Conservation (phyloP, 2,888 invertebrate genomes). For the Pegoplata infirma region DNA sequence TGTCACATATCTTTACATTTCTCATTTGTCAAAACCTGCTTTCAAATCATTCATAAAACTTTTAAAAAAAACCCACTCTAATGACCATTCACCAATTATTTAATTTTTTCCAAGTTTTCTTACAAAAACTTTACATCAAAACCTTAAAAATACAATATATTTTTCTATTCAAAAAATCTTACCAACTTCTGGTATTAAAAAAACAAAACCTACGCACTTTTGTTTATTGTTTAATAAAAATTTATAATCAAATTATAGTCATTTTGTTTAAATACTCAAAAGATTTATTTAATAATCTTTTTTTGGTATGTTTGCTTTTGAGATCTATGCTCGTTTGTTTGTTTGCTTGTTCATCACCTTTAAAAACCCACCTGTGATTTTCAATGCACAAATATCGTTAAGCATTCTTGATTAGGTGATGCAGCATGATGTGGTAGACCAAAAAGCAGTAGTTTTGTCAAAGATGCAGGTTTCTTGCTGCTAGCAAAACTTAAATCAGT, state of each 20-base stretch:
- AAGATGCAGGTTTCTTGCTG: not conserved
- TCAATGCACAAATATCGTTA: too few relatives aligned
- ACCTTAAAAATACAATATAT: not conserved
- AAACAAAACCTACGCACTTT: too few relatives aligned
- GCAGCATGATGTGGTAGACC: too few relatives aligned
- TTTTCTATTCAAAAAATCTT: not conserved
- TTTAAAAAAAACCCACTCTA: not conserved
- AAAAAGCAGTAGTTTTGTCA: not conserved
- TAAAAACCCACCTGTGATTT: not conserved
- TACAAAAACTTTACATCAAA: not conserved
- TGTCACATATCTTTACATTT: too few relatives aligned
- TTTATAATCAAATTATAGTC: not conserved
- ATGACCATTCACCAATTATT: not conserved
- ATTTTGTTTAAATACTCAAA: not conserved
- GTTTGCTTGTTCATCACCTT: not conserved
- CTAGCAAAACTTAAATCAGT: too few relatives aligned
- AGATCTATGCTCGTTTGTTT: not conserved
- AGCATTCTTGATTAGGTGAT: too few relatives aligned
- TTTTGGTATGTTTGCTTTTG: not conserved
- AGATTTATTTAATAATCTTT: not conserved
- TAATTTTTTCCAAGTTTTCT: not conserved
- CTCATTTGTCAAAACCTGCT: not conserved
- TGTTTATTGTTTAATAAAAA: not conserved
- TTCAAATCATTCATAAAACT: not conserved
- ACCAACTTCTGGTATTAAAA: not conserved